Percentiles rank a stretch among this genome's conserved stretches.
Evolutionary conservation across 2,888 invertebrate genomes (phyloP).

Genomic region (Trichogramma dendrolimi): DNA sequence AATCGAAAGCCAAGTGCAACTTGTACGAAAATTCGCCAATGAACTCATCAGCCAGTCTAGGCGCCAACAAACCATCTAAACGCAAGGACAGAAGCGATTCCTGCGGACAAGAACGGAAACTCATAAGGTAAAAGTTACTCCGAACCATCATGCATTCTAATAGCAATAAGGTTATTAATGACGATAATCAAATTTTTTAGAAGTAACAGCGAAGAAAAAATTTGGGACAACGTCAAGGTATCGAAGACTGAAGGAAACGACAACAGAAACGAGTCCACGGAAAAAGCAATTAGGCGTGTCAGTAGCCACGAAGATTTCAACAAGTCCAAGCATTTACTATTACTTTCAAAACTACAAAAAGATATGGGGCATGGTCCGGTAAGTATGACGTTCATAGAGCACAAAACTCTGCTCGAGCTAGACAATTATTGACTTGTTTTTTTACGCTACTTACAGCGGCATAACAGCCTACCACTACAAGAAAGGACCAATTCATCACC

Average conservation of each 20-base stretch:
- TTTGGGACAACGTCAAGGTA: conserved; percentile 40
- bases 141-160: no score
- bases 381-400: conserved; percentile 27
- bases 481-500: conserved; percentile 50
- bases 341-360: conserved; percentile 43
- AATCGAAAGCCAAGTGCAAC: no score
- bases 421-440: neutral
- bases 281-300: conserved; percentile 54
- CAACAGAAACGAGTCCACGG: conserved; percentile 37
- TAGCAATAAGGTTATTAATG: no score
- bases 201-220: conserved; percentile 49
- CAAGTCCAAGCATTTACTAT: conserved; percentile 44
- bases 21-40: no score
- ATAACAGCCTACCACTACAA: conserved; percentile 45
- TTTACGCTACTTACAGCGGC: conserved; percentile 37
- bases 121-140: conserved; percentile 41
- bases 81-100: conserved; percentile 62
- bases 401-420: neutral
- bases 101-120: conserved; percentile 51
- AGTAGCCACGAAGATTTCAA: conserved; percentile 63
- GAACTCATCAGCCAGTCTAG: neutral
- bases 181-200: conserved; percentile 28
- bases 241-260: conserved; percentile 21
- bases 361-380: conserved; percentile 52
- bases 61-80: conserved; percentile 55